phyloP scores from a whole-genome alignment of 2,888 invertebrate genomes.

The Cerastis leucographa region DNA sequence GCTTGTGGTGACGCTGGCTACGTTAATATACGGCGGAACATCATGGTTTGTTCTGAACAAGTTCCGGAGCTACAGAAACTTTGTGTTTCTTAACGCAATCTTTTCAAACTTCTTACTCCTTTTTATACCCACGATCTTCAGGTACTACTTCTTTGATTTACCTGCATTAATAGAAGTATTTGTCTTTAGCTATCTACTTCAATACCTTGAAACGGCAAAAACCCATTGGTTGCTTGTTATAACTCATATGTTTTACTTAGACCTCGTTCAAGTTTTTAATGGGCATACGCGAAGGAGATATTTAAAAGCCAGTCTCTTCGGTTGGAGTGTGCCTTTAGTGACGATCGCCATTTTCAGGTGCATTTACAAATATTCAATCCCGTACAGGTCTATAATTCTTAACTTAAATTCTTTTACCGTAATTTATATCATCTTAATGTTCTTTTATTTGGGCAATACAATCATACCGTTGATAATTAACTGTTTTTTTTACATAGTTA shows the following conservation, averaged over 20 bases:
- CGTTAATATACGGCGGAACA: not conserved
- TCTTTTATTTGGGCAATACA: too few relatives aligned
- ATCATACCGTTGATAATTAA: too few relatives aligned
- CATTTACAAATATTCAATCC: too few relatives aligned
- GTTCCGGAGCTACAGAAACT: slow-evolving; percentile 4
- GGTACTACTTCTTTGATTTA: too few relatives aligned
- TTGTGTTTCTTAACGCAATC: not conserved
- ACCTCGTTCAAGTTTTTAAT: not conserved
- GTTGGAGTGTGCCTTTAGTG: slow-evolving; percentile 3
- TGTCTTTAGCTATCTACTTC: too few relatives aligned
- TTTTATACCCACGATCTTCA: too few relatives aligned
- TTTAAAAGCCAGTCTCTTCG: not conserved
- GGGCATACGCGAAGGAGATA: not conserved
- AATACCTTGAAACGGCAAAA: not conserved
- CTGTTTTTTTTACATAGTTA: too few relatives aligned
- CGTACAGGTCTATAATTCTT: too few relatives aligned
- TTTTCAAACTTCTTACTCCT: not conserved
- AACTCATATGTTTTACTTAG: slow-evolving; percentile 1
- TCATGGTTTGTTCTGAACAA: slow-evolving; percentile 4
- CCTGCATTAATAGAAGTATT: too few relatives aligned
- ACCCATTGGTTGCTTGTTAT: slow-evolving; percentile 10
- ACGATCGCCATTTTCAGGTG: not conserved
- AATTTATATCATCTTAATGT: too few relatives aligned
- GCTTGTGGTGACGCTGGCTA: not conserved
- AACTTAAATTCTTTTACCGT: too few relatives aligned